Conservation (phyloP, 2,888 invertebrate genomes). For the Heliconius charithonia region DNA sequence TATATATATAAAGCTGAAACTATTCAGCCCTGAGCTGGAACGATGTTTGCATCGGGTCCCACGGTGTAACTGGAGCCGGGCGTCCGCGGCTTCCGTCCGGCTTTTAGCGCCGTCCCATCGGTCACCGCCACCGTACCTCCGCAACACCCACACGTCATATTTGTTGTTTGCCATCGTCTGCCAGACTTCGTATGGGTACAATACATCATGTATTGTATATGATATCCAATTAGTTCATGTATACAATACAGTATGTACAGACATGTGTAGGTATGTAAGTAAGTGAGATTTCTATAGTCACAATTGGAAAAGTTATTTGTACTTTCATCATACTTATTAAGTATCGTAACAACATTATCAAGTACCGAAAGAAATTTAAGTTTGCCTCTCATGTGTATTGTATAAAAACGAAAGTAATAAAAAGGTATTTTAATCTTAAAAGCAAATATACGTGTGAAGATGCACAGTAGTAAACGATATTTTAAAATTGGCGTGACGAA, state of each 20-base stretch:
- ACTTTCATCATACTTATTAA: neutral
- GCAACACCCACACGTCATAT: slow-evolving; percentile 44
- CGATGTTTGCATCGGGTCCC: slow-evolving; percentile 74
- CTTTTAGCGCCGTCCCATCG: slow-evolving; percentile 79
- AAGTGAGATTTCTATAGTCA: neutral
- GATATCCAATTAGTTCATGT: slow-evolving; percentile 9
- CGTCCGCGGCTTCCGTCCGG: slow-evolving; percentile 82
- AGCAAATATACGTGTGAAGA: slow-evolving; percentile 35
- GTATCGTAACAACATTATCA: neutral
- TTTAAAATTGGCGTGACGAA: slow-evolving; percentile 50
- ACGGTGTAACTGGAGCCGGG: slow-evolving; percentile 79
- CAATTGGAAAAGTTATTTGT: neutral
- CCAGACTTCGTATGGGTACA: neutral
- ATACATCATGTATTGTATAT: neutral
- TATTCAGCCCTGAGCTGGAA: slow-evolving; percentile 61
- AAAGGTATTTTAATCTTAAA: slow-evolving; percentile 16
- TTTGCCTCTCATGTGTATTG: neutral
- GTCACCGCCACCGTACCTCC: slow-evolving; percentile 54
- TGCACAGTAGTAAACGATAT: slow-evolving; percentile 40
- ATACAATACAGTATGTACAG: neutral
- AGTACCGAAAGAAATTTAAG: neutral
- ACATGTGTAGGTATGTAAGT: neutral
- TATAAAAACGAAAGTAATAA: neutral
- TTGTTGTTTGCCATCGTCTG: slow-evolving; percentile 11
- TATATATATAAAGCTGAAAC: neutral